Evolutionary conservation across 2,113 vertebrate genomes (phyloP).

Genomic region (Atlantisia rogersi): DNA sequence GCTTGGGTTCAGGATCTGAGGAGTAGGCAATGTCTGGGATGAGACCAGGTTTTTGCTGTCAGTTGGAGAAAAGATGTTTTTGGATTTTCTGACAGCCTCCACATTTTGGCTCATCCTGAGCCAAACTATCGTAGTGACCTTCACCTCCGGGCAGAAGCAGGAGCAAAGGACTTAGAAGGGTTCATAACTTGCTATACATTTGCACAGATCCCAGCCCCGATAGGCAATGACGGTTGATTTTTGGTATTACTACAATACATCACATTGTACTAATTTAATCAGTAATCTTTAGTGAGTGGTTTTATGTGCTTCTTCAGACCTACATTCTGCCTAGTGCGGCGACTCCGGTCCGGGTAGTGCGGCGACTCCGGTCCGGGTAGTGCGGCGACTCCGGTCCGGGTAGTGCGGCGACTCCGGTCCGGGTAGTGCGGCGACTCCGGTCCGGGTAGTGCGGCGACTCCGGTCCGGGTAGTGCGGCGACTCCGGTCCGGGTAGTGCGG

Average conservation of each 20-base stretch:
- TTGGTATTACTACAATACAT: neutral
- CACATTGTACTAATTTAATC: neutral
- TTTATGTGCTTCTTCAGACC: neutral
- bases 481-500: no score
- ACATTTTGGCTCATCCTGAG: neutral
- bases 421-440: no score
- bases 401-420: no score
- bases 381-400: no score
- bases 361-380: no score
- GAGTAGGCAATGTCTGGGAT: neutral
- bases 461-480: no score
- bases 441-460: no score
- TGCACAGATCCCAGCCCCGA: neutral
- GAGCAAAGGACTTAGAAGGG: neutral
- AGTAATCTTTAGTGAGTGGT: neutral
- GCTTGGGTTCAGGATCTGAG: neutral
- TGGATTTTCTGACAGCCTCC: neutral
- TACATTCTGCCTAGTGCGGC: neutral
- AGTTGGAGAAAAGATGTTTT: neutral
- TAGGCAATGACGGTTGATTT: neutral
- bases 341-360: no score
- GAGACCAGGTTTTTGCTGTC: neutral
- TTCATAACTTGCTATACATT: neutral
- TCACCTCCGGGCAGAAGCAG: neutral
- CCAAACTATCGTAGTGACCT: neutral